Conservation (phyloP, 2,113 vertebrate genomes). For the Phalacrocorax brasilianus region DNA sequence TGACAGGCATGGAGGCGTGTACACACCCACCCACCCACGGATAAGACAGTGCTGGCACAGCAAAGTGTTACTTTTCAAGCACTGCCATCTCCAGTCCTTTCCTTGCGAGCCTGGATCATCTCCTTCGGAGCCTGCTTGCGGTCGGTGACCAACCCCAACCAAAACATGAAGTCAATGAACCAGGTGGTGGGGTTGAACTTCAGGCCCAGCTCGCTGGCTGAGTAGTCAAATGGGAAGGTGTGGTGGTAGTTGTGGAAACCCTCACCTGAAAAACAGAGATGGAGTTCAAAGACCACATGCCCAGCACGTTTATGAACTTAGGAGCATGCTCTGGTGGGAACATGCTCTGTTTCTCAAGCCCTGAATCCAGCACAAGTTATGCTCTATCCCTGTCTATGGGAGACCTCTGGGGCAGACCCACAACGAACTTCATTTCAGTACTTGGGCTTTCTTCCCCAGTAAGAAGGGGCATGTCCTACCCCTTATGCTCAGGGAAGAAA, state of each 20-base stretch:
- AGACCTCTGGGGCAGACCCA: not conserved
- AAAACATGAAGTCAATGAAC: slow-evolving; percentile 87
- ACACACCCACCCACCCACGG: not conserved
- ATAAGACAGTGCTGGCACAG: not conserved
- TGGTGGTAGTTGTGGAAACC: slow-evolving; percentile 82
- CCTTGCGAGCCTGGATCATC: slow-evolving; percentile 77
- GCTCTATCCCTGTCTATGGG: not conserved
- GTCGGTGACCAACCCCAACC: slow-evolving; percentile 79
- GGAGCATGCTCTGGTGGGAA: not conserved
- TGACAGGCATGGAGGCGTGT: not conserved
- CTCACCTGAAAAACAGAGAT: slow-evolving; percentile 73
- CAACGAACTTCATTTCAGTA: not conserved
- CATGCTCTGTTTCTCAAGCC: not conserved
- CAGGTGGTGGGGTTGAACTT: slow-evolving; percentile 84
- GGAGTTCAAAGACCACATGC: not conserved
- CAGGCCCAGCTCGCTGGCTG: slow-evolving; percentile 81
- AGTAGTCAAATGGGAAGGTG: slow-evolving; percentile 84
- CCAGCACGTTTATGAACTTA: not conserved
- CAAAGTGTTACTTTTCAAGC: slow-evolving; percentile 1
- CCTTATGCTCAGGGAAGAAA: not conserved
- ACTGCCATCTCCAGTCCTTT: slow-evolving; percentile 80
- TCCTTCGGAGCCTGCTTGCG: slow-evolving; percentile 71
- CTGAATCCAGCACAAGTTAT: not conserved
- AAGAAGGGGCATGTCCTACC: not conserved
- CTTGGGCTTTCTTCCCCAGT: not conserved